Conservation (phyloP, 2,113 vertebrate species). For the Osmerus mordax region DNA sequence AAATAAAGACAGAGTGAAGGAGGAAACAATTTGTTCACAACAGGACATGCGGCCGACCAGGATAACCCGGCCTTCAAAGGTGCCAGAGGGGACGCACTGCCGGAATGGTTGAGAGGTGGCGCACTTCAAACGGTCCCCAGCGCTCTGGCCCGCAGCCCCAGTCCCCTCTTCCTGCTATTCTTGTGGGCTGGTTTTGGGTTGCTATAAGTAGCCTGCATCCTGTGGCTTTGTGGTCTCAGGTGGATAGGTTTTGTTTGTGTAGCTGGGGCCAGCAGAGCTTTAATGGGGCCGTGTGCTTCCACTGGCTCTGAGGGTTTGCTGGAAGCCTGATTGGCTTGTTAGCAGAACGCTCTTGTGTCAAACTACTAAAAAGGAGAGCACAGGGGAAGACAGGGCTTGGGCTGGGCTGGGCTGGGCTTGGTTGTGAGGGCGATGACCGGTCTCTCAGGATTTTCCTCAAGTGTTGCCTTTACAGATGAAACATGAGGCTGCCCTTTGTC, state of each 20-base stretch:
- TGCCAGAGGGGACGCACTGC: conserved; percentile 74
- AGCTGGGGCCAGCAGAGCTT: conserved; percentile 71
- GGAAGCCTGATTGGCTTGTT: conserved; percentile 75
- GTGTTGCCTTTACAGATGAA: neutral
- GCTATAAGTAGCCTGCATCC: conserved; percentile 99
- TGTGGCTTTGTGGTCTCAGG: conserved; percentile 93
- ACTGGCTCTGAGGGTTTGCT: conserved; percentile 63
- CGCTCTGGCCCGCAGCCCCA: conserved; percentile 68
- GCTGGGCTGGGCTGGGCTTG: neutral
- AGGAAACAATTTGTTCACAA: conserved; percentile 97
- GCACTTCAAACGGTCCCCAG: conserved; percentile 87
- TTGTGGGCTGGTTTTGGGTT: conserved; percentile 82
- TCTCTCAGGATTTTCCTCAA: neutral
- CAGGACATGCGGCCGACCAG: conserved; percentile 82
- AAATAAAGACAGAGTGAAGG: conserved; percentile 85
- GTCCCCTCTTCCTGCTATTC: conserved; percentile 97
- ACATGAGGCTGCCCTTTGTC: neutral
- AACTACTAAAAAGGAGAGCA: conserved; percentile 26
- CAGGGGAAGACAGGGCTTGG: neutral
- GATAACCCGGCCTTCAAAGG: conserved; percentile 97
- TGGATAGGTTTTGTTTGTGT: conserved; percentile 91
- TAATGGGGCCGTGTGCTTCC: conserved; percentile 66
- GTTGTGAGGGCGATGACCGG: too few relatives aligned
- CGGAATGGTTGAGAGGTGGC: conserved; percentile 90
- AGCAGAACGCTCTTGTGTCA: conserved; percentile 61